These are phyloP conservation scores for Yponomeuta malinellus DNA, from an alignment of 2,888 invertebrate genomes.

Conservation along the genomic window DNA sequence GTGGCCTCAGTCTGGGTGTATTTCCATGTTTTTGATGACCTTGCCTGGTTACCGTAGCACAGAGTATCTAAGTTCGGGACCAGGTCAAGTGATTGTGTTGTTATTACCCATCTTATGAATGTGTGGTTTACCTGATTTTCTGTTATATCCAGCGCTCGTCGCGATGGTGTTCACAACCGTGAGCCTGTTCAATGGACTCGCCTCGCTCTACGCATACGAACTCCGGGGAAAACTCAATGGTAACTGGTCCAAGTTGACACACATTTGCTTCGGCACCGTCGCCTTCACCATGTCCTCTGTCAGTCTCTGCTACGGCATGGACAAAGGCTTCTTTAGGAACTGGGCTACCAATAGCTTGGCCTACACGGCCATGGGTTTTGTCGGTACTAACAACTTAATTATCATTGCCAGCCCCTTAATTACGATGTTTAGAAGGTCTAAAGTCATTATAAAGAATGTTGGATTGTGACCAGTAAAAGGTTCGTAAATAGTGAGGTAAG, in stretches of 20 bases:
- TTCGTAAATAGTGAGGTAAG: not conserved
- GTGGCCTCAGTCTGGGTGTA: too few species aligned
- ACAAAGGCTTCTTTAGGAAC: conserved; percentile 34
- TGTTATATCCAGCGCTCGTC: conserved; percentile 38
- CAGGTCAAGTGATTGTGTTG: too few species aligned
- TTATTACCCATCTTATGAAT: too few species aligned
- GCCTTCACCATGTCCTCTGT: conserved; percentile 37
- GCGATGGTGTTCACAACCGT: conserved; percentile 47
- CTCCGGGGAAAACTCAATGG: conserved; percentile 31
- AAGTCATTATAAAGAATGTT: conserved; percentile 11
- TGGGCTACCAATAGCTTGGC: conserved; percentile 32
- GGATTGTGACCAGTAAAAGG: not conserved
- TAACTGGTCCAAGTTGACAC: conserved; percentile 35
- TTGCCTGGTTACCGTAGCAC: too few species aligned
- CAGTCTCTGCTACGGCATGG: conserved; percentile 44
- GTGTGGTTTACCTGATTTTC: not conserved
- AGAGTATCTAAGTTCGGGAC: too few species aligned
- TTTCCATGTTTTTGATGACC: too few species aligned
- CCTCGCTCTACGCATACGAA: conserved; percentile 47
- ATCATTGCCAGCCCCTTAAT: conserved; percentile 40
- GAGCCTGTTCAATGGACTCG: conserved; percentile 43
- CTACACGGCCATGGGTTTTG: conserved; percentile 36
- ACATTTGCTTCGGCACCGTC: conserved; percentile 41
- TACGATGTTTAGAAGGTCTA: conserved; percentile 33
- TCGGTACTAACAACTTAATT: conserved; percentile 32